phyloP scores from a whole-genome alignment of 2,113 vertebrate genomes.

The Gnathonemus echidnorhynchus region DNA sequence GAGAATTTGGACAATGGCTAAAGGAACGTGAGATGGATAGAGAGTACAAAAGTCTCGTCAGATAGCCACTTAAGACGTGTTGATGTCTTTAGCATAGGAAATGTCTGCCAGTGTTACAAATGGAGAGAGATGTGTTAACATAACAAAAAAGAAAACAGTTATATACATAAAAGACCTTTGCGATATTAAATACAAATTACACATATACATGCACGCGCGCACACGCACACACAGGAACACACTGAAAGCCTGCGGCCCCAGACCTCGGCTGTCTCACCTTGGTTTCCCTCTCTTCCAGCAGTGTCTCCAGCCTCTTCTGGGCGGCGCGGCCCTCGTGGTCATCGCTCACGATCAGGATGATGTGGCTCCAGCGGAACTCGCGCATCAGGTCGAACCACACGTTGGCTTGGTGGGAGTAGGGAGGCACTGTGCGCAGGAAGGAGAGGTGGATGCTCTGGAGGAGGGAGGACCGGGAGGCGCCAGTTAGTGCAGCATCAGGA shows the following conservation, averaged over 20 bases:
- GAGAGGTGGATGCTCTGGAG: slow-evolving; percentile 94
- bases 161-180: slow-evolving; percentile 54
- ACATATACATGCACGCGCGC: slow-evolving; percentile 19
- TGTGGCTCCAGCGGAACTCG: slow-evolving; percentile 94
- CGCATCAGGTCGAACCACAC: slow-evolving; percentile 99
- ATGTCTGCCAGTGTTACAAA: slow-evolving; percentile 73
- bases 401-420: slow-evolving; percentile 94
- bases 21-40: slow-evolving; percentile 81
- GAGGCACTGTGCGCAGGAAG: slow-evolving; percentile 91
- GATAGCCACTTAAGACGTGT: slow-evolving; percentile 76
- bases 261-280: slow-evolving; percentile 74
- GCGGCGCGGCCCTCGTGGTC: slow-evolving; percentile 95
- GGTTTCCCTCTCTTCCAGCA: slow-evolving; percentile 91
- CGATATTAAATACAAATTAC: slow-evolving; percentile 52
- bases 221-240: neutral
- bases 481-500: neutral
- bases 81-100: slow-evolving; percentile 69
- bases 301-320: slow-evolving; percentile 94
- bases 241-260: neutral
- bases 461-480: neutral
- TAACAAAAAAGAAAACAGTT: slow-evolving; percentile 53
- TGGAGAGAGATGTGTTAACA: slow-evolving; percentile 78
- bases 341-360: slow-evolving; percentile 94
- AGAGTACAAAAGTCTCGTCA: slow-evolving; percentile 76
- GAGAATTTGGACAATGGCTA: slow-evolving; percentile 80